Percentiles rank a stretch among this genome's conserved stretches.
Evolutionary conservation across 1,140 invertebrate genomes (phyloP).

Genomic region (Ceratina calcarata): DNA sequence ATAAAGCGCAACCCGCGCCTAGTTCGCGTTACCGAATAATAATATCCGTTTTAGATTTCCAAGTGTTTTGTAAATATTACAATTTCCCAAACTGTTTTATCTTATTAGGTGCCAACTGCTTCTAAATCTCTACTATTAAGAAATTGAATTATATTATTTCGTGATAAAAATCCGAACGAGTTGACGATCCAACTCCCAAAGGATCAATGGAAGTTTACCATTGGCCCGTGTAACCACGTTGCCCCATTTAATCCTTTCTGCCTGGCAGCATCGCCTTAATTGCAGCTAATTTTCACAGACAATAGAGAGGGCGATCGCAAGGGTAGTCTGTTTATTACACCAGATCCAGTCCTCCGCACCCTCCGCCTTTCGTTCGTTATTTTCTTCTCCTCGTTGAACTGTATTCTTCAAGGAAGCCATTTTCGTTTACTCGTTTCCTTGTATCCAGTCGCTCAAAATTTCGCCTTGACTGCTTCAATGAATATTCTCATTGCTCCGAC

Average conservation of each 20-base stretch:
- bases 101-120: too few relatives aligned
- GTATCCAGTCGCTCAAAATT: background rate
- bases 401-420: conserved; percentile 3
- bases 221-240: conserved; percentile 17
- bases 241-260: conserved; percentile 28
- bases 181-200: background rate
- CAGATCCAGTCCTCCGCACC: conserved; percentile 11
- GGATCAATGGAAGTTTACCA: conserved; percentile 20
- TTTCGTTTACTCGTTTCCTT: background rate
- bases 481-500: background rate
- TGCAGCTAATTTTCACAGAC: conserved; percentile 56
- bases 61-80: too few relatives aligned
- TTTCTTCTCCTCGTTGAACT: background rate
- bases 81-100: too few relatives aligned
- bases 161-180: background rate
- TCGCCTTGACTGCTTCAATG: too few relatives aligned
- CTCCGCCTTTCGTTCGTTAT: background rate
- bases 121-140: too few relatives aligned
- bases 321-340: conserved; percentile 48
- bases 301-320: conserved; percentile 25
- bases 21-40: background rate
- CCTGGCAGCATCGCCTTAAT: conserved; percentile 51
- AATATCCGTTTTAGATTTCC: too few relatives aligned
- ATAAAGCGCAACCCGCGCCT: background rate
- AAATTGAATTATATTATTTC: too few relatives aligned